A percentile compares a stretch with the other conserved stretches of the same genome.
These are phyloP conservation scores for Iphiclides podalirius DNA, from an alignment of 2,888 invertebrate genomes.

Conservation along the genomic window DNA sequence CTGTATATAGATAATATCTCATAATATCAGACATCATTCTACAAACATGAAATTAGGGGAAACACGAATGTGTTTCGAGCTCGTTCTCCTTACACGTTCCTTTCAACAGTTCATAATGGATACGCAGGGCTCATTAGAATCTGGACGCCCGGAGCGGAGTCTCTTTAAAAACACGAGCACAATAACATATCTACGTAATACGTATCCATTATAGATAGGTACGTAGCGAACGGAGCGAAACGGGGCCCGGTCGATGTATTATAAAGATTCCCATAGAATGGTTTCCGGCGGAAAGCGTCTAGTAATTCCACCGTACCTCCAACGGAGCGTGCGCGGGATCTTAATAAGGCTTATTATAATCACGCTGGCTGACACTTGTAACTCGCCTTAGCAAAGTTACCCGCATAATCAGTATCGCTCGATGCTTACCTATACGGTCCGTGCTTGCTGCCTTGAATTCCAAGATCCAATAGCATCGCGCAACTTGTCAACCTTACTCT, in stretches of 20 bases:
- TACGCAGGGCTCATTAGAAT: constrained; percentile 9
- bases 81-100: not conserved
- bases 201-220: constrained; percentile 16
- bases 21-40: too few relatives aligned
- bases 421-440: constrained; percentile 31
- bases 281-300: constrained; percentile 64
- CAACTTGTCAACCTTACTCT: constrained; percentile 13
- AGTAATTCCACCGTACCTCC: constrained; percentile 50
- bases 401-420: constrained; percentile 49
- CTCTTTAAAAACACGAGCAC: constrained; percentile 18
- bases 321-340: constrained; percentile 58
- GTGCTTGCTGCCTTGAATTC: constrained; percentile 35
- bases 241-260: constrained; percentile 16
- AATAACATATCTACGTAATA: constrained; percentile 25
- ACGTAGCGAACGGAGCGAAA: constrained; percentile 5
- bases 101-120: constrained; percentile 13
- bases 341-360: constrained; percentile 57
- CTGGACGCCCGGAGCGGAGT: constrained; percentile 9
- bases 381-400: constrained; percentile 42
- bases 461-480: constrained; percentile 40
- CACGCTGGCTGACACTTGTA: constrained; percentile 38
- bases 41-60: too few relatives aligned
- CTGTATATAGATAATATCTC: too few relatives aligned
- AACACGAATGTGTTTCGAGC: too few relatives aligned
- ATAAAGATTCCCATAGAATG: constrained; percentile 46